A percentile compares a stretch with the other conserved stretches of the same genome.
Conservation (phyloP, 2,888 invertebrate species). For the Apeira syringaria region DNA sequence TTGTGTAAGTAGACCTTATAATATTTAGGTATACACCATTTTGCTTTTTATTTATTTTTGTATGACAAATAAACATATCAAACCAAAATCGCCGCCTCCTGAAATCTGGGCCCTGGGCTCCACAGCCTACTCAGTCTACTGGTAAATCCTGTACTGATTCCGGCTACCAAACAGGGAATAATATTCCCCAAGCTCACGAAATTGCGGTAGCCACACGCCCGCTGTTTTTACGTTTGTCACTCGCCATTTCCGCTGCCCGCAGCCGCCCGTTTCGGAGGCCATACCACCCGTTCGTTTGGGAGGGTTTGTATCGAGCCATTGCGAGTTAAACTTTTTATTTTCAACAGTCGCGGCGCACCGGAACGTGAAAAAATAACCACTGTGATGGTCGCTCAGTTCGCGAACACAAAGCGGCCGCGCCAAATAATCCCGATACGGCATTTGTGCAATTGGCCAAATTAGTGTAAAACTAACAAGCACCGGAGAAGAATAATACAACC, state of each 20-base stretch:
- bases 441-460: slow-evolving; percentile 22
- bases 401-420: slow-evolving; percentile 26
- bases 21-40: too few species aligned
- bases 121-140: too few species aligned
- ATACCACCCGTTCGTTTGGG: slow-evolving; percentile 28
- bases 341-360: slow-evolving; percentile 14
- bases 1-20: too few species aligned
- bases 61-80: too few species aligned
- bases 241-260: slow-evolving; percentile 25
- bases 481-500: too few species aligned
- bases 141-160: too few species aligned
- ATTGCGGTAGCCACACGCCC: slow-evolving; percentile 10
- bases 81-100: too few species aligned
- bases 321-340: slow-evolving; percentile 23
- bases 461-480: too few species aligned
- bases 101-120: too few species aligned
- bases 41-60: too few species aligned
- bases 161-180: too few species aligned
- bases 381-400: slow-evolving; percentile 23
- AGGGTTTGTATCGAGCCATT: slow-evolving; percentile 26
- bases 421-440: slow-evolving; percentile 31
- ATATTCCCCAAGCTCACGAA: slow-evolving; percentile 2
- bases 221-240: slow-evolving; percentile 32
- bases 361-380: slow-evolving; percentile 33
- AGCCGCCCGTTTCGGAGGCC: slow-evolving; percentile 16